These are phyloP conservation scores for Syndactyla subalaris DNA, from an alignment of 2,797 vertebrate species.

Conservation along the genomic window DNA sequence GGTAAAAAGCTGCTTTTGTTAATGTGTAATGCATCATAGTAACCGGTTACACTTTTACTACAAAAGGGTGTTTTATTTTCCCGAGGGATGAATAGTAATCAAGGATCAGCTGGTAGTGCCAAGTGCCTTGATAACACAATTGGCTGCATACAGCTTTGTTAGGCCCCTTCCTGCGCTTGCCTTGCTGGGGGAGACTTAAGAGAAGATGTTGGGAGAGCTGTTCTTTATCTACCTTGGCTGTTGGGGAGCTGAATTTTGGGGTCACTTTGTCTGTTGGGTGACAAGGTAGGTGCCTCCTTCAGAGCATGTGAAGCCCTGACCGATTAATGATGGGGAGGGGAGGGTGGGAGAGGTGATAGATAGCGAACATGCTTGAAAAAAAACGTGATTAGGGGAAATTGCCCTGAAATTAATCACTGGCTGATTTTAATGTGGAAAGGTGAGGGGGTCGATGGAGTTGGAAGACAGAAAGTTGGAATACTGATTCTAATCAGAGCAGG, in stretches of 20 bases:
- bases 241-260: background rate
- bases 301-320: background rate
- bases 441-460: background rate
- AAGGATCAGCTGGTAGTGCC: constrained; percentile 72
- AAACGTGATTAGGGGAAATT: background rate
- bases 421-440: background rate
- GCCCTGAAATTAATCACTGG: background rate
- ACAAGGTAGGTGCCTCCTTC: background rate
- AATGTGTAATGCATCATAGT: constrained; percentile 43
- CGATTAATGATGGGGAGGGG: background rate
- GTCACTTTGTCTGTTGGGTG: background rate
- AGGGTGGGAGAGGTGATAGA: background rate
- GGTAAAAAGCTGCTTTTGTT: constrained; percentile 67
- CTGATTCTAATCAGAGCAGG: background rate
- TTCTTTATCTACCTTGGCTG: background rate
- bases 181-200: constrained; percentile 12
- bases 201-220: constrained; percentile 3
- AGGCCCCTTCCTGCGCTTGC: constrained; percentile 32
- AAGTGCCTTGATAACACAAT: constrained; percentile 73
- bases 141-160: constrained; percentile 70
- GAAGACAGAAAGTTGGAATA: background rate
- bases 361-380: background rate
- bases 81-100: constrained; percentile 67
- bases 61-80: constrained; percentile 71
- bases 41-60: constrained; percentile 64